Evolutionary conservation across 2,888 invertebrate species (phyloP), one percentile per base, ranked within the genome.

Genomic region (Tyria jacobaeae): DNA sequence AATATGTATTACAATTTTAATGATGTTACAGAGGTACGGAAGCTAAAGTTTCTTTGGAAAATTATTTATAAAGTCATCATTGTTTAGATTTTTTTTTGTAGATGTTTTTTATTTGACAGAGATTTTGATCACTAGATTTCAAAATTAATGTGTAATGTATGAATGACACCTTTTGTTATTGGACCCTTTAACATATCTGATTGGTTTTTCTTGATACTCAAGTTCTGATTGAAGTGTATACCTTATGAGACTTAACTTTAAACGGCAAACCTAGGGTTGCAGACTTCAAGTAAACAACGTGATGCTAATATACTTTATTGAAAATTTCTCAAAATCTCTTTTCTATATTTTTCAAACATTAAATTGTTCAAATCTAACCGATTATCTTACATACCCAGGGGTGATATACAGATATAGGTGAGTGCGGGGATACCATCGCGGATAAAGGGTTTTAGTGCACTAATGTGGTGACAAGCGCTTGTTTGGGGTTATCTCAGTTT

Each of bases 391-490:
- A 81, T 88, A 90, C 92, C 93, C 91, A 90, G 87, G 82, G 90
- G 89, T 81, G 64, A 79, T 78, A 84, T 83, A 71, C 80, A 79
- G 76, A 80, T 72, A 70, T 76, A 70, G 71, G n/a, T n/a, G 73
- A 75, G 70, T 56, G 75, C 65, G 70, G 76, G 66, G 68, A 39
- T 39, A 56, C 59, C 47, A 27, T 35, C 37, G 68, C 69, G 64
- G 49, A 59, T 60, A 66, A 68, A 74, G 76, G 83, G 81, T 76
- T 71, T 83, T 80, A 81, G 82, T 77, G 75, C 84, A 87, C 80
- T 85, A 89, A 90, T 90, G 91, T 89, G 91, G 71, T 77, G 90
- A 89, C 90, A 91, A 91, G 89, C 91, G 84, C 84, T 87, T 88
- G 86, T 91, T 90, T 89, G 89, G 89, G 89, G 83, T 81, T 85